phyloP scores from a whole-genome alignment of 2,888 invertebrate genomes.

The Ceriagrion tenellum region DNA sequence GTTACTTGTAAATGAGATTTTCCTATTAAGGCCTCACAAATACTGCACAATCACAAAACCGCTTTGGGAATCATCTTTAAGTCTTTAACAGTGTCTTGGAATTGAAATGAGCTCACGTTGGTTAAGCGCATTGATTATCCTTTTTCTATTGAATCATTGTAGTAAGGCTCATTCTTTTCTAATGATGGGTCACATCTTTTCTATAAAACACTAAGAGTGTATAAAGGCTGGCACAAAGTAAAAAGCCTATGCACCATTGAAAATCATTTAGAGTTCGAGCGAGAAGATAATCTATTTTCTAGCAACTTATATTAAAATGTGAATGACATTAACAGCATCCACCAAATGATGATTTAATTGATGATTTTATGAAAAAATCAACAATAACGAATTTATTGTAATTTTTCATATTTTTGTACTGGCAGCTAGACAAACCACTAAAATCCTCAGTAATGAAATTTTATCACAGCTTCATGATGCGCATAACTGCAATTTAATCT shows the following conservation, averaged over 20 bases:
- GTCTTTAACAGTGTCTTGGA: not conserved
- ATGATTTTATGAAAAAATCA: not conserved
- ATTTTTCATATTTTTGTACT: conserved; percentile 40
- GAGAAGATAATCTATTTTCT: conserved; percentile 36
- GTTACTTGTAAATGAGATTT: not conserved
- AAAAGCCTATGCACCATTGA: conserved; percentile 45
- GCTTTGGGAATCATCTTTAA: conserved; percentile 13
- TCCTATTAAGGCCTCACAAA: conserved; percentile 38
- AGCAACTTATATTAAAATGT: conserved; percentile 43
- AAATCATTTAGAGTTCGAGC: not conserved
- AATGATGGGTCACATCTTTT: not conserved
- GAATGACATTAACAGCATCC: not conserved
- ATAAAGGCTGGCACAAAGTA: conserved; percentile 46
- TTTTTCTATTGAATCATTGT: conserved; percentile 43
- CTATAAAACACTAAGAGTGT: conserved; percentile 42
- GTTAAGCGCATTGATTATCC: conserved; percentile 35
- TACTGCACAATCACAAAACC: conserved; percentile 54
- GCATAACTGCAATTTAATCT: conserved; percentile 49
- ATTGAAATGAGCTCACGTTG: conserved; percentile 31
- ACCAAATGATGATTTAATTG: not conserved
- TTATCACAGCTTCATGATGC: conserved; percentile 61
- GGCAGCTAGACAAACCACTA: conserved; percentile 47
- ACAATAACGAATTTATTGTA: not conserved
- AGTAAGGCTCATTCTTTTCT: conserved; percentile 50
- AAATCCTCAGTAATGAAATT: conserved; percentile 52